Percentiles rank a stretch among this genome's conserved stretches.
phyloP scores from a whole-genome alignment of 2,888 invertebrate species.

The Syrista parreyssii region DNA sequence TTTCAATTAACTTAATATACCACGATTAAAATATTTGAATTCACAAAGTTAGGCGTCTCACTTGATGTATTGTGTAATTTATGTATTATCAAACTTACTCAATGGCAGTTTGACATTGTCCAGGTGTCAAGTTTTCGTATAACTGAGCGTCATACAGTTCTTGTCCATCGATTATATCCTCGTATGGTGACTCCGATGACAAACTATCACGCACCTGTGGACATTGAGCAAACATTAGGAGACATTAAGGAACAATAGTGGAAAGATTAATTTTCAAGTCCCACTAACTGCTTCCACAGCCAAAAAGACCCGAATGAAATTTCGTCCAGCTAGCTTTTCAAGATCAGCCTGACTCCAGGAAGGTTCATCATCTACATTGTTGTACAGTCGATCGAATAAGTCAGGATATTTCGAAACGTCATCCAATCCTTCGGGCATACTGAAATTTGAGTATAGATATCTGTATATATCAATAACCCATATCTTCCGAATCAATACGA shows the following conservation, averaged over 20 bases:
- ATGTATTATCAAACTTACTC: conserved; percentile 42
- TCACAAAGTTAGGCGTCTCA: too few relatives aligned
- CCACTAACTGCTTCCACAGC: conserved; percentile 54
- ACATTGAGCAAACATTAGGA: too few relatives aligned
- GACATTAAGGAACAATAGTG: not conserved
- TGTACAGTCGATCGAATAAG: conserved; percentile 65
- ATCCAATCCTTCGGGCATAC: conserved; percentile 66
- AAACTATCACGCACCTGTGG: conserved; percentile 46
- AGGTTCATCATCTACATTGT: conserved; percentile 38
- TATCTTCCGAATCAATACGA: too few relatives aligned
- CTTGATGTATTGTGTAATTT: too few relatives aligned
- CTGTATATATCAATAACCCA: not conserved
- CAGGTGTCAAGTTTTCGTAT: conserved; percentile 35
- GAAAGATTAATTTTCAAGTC: not conserved
- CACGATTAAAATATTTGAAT: conserved; percentile 5
- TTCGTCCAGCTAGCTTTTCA: conserved; percentile 67
- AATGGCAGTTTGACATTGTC: conserved; percentile 48
- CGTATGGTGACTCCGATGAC: conserved; percentile 32
- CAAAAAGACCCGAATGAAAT: conserved; percentile 66
- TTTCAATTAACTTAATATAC: conserved; percentile 4
- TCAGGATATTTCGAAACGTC: conserved; percentile 69
- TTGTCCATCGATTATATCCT: conserved; percentile 41
- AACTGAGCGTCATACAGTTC: conserved; percentile 46
- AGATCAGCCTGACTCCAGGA: conserved; percentile 66
- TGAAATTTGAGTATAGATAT: conserved; percentile 34